Percentiles rank a stretch among this genome's conserved stretches.
Conservation (phyloP, 2,113 vertebrate genomes). For the Tetrao urogallus region DNA sequence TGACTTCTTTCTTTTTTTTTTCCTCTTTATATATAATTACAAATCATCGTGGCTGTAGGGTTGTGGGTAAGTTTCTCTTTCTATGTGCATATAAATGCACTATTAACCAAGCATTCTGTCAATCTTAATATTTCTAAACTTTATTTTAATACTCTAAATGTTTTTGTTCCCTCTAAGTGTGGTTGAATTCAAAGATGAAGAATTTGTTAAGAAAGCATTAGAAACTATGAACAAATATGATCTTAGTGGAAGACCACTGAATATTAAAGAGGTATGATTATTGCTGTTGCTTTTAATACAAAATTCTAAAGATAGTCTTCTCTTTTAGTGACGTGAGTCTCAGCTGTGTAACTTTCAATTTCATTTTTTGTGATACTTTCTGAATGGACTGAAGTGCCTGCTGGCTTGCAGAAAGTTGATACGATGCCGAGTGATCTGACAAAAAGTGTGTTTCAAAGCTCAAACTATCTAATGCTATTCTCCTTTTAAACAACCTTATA, state of each 20-base stretch:
- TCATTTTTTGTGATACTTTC: not conserved
- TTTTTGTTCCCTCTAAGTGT: conserved; percentile 83
- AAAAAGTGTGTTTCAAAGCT: not conserved
- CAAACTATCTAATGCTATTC: not conserved
- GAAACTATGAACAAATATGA: conserved; percentile 97
- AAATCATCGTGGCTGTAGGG: conserved; percentile 84
- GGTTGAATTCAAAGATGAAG: conserved; percentile 99
- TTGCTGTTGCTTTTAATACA: not conserved
- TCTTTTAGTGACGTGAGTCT: not conserved
- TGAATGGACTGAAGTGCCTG: not conserved
- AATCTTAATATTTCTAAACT: not conserved
- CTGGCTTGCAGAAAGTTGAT: not conserved
- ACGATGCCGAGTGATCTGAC: not conserved
- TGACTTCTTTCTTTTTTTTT: conserved; percentile 66
- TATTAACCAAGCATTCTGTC: not conserved
- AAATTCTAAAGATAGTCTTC: not conserved
- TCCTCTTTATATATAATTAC: conserved; percentile 70
- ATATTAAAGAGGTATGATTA: conserved; percentile 93
- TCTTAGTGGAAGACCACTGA: conserved; percentile 94
- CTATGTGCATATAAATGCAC: conserved; percentile 36
- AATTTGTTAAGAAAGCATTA: conserved; percentile 97
- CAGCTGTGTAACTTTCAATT: not conserved
- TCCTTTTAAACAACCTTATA: not conserved
- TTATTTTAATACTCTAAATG: conserved; percentile 58
- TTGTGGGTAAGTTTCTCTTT: conserved; percentile 91